phyloP scores from a whole-genome alignment of 2,113 vertebrate species.

The Channa argus region DNA sequence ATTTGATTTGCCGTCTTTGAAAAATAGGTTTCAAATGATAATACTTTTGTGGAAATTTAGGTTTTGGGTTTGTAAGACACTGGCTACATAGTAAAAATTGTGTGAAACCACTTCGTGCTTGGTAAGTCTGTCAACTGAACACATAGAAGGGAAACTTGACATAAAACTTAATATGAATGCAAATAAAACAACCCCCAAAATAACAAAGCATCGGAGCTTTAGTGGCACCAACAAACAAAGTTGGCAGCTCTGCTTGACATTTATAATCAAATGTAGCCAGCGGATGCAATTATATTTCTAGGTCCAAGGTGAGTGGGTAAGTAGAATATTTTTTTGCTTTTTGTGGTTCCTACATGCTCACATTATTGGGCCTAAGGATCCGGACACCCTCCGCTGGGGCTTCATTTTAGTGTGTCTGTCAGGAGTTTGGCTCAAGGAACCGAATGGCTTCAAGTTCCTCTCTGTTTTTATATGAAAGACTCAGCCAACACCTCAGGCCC shows the following conservation, averaged over 20 bases:
- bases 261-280: conserved; percentile 46
- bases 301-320: conserved; percentile 43
- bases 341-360: conserved; percentile 62
- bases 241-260: conserved; percentile 31
- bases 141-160: neutral
- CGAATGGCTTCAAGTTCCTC: conserved; percentile 76
- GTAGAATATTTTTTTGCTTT: conserved; percentile 36
- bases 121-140: neutral
- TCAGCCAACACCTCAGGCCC: conserved; percentile 83
- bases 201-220: too few species aligned
- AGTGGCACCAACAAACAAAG: neutral
- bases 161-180: too few species aligned
- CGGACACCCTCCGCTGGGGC: conserved; percentile 69
- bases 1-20: too few species aligned
- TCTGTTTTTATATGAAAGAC: conserved; percentile 82
- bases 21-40: too few species aligned
- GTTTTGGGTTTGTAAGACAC: too few species aligned
- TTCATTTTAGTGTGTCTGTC: conserved; percentile 77
- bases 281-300: conserved; percentile 45
- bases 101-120: neutral
- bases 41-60: too few species aligned
- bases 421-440: conserved; percentile 78
- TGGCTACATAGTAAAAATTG: neutral
- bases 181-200: too few species aligned
- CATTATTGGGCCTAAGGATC: conserved; percentile 66